Base-by-base conservation (phyloP, 2,113 vertebrate genomes). In the Falcunculus frontatus region DNA sequence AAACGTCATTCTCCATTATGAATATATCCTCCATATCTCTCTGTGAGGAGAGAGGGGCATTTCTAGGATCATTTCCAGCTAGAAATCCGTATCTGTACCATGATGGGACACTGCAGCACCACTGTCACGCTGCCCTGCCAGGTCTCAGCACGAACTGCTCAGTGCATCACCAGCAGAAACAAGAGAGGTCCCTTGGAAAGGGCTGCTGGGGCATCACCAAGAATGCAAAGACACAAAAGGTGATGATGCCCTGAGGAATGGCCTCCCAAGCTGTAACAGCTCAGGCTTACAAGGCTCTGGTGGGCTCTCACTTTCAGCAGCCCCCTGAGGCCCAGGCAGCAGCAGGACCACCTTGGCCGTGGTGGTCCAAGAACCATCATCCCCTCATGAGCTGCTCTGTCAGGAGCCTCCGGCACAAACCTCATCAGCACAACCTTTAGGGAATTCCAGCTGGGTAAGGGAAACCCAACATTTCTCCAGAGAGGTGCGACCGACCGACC, bases 401-500 rank as follows among this genome's bases (percentile, higher is more conserved):
- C n/a, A 56, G 49, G 65, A 93, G 46, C 37, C 49, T 56, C n/a
- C 65, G 76, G 60, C 79, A 55, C 53, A 76, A 89, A 65, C 21
- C 33, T 39, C 8, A 1, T 3, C 60, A 74, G 13, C 30, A 42
- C 2, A 65, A 32, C 20, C 37, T 35, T 13, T 2, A 13, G 73
- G 42, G 49, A 60, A 10, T 13, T 23, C 17, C 44, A 10, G 37
- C 12, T 10, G 57, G 27, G 15, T 1, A 25, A n/a, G 22, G 15
- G n/a, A 83, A 72, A 41, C 16, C 21, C 57, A 63, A 0, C 0
- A 0, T 2, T 49, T 14, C 42, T 64, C 17, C 42, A 21, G 1
- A 22, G 67, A 73, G 25, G 10, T 15, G 13, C 1, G 23, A 50
- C 25, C 0, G 0, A 11, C 23, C 0, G 0, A 11, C 8, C 73